phyloP scores from a whole-genome alignment of 2,797 vertebrate species.

The Philypnodon macrostomus region DNA sequence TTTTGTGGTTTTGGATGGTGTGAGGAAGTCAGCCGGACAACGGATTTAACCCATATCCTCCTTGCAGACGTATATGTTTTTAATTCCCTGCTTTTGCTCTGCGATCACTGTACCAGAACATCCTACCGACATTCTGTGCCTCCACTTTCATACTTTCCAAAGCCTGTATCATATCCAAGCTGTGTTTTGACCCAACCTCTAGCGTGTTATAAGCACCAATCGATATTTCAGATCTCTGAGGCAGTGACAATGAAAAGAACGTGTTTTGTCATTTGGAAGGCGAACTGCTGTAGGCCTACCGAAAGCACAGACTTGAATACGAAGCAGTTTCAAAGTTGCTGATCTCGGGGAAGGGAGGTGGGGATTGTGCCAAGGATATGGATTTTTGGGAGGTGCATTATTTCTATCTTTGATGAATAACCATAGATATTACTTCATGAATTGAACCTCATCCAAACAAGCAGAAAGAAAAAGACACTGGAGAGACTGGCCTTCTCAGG shows the following conservation, averaged over 20 bases:
- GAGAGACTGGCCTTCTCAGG: too few species aligned
- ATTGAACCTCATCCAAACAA: slow-evolving; percentile 28
- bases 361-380: slow-evolving; percentile 49
- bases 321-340: slow-evolving; percentile 51
- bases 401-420: slow-evolving; percentile 61
- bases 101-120: neutral
- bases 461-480: slow-evolving; percentile 3
- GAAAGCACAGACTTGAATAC: slow-evolving; percentile 48
- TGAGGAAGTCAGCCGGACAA: too few species aligned
- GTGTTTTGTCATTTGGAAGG: slow-evolving; percentile 50
- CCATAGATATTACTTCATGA: slow-evolving; percentile 51
- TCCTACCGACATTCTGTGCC: neutral
- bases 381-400: slow-evolving; percentile 46
- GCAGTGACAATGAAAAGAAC: slow-evolving; percentile 41
- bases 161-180: slow-evolving; percentile 16
- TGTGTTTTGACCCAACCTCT: slow-evolving; percentile 8
- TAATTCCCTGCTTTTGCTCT: too few species aligned
- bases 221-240: slow-evolving; percentile 39
- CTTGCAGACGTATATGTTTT: too few species aligned
- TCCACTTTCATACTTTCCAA: slow-evolving; percentile 12
- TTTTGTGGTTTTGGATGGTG: too few species aligned
- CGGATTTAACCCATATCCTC: too few species aligned
- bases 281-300: slow-evolving; percentile 36
- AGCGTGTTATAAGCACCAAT: slow-evolving; percentile 41
- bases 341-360: slow-evolving; percentile 43